Conservation (phyloP, 2,888 invertebrate genomes). For the Dryocosmus kuriphilus region DNA sequence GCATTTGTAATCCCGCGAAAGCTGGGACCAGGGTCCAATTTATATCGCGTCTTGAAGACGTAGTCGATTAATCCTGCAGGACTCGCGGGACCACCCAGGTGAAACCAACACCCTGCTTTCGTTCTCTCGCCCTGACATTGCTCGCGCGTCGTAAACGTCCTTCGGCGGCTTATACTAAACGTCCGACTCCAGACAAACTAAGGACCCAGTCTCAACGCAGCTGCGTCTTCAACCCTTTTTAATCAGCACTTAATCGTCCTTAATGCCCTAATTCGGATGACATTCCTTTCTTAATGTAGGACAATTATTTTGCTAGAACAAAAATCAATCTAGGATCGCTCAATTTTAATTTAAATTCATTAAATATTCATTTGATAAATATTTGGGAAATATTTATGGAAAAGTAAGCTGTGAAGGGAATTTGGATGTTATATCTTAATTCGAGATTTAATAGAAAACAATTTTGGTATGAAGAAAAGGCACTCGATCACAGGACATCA, state of each 20-base stretch:
- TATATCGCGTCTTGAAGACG: conserved; percentile 74
- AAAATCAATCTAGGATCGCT: conserved; percentile 42
- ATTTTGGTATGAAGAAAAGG: conserved; percentile 5
- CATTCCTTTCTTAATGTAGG: background rate
- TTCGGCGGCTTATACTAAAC: conserved; percentile 61
- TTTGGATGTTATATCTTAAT: background rate
- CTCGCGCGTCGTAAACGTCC: conserved; percentile 72
- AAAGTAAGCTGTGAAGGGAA: background rate
- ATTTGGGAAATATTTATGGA: too few relatives aligned
- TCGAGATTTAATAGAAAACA: background rate
- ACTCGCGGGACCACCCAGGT: conserved; percentile 75
- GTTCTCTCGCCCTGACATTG: conserved; percentile 67
- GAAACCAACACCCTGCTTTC: conserved; percentile 72
- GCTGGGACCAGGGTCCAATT: conserved; percentile 71
- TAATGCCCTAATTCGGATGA: background rate
- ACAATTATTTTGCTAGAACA: background rate
- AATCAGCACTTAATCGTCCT: conserved; percentile 7
- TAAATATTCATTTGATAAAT: background rate
- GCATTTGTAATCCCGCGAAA: conserved; percentile 74
- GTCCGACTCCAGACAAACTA: conserved; percentile 47
- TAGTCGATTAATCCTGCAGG: conserved; percentile 75
- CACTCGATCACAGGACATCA: background rate
- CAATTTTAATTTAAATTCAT: background rate
- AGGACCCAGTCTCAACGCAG: conserved; percentile 54
- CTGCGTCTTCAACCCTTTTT: conserved; percentile 48